These are phyloP conservation scores for Podarcis cretensis DNA, from an alignment of 2,113 vertebrate genomes.

Conservation along the genomic window DNA sequence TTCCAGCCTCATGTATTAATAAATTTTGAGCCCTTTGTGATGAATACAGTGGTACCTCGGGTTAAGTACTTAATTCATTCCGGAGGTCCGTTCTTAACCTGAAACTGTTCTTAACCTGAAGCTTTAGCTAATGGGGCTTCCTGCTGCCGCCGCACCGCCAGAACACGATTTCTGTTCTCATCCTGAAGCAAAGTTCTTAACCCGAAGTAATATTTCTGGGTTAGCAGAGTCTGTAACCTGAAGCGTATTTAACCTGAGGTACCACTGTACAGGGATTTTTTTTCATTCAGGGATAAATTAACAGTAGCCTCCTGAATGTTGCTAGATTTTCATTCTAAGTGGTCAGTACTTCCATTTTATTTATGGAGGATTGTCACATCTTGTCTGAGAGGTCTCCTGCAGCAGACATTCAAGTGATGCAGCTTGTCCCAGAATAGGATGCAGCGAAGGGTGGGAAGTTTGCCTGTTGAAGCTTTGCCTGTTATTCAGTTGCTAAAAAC, in stretches of 20 bases:
- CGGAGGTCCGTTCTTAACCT: too few species aligned
- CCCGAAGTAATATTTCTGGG: too few species aligned
- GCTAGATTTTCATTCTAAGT: neutral
- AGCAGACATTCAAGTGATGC: neutral
- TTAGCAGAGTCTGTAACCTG: too few species aligned
- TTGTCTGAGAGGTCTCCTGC: neutral
- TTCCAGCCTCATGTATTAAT: neutral
- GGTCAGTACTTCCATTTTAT: neutral
- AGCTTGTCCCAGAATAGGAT: neutral
- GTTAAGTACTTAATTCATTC: too few species aligned
- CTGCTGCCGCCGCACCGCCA: too few species aligned
- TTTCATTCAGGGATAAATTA: neutral
- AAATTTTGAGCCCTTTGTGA: neutral
- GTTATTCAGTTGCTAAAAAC: neutral
- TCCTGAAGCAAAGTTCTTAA: too few species aligned
- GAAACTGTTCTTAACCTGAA: too few species aligned
- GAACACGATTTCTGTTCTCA: too few species aligned
- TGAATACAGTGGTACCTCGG: neutral
- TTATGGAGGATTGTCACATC: neutral
- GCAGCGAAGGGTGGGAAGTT: neutral
- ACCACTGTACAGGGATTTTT: neutral
- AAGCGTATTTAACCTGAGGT: too few species aligned
- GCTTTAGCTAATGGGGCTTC: too few species aligned
- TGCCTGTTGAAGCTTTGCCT: neutral
- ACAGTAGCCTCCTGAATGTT: neutral